A percentile compares a stretch with the other conserved stretches of the same genome.
Evolutionary conservation across 2,797 vertebrate genomes (phyloP).

Genomic region (Tarsius wallacei): DNA sequence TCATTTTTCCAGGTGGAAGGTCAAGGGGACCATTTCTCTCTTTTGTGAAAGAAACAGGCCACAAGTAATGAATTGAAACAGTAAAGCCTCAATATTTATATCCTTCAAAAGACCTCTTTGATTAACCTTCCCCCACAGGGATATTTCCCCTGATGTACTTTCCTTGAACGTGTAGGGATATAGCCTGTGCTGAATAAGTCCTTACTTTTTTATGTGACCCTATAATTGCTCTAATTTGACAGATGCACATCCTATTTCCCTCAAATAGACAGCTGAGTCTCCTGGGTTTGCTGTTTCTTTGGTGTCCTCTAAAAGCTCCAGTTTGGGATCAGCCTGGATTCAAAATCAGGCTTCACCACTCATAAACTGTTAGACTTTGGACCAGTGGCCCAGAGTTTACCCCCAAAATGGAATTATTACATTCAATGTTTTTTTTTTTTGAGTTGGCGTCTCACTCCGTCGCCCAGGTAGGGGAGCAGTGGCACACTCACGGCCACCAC

Average conservation of each 20-base stretch:
- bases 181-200: conserved; percentile 12
- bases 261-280: not conserved
- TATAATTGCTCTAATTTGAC: conserved; percentile 71
- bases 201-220: not conserved
- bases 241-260: not conserved
- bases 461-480: too few relatives aligned
- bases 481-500: too few relatives aligned
- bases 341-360: not conserved
- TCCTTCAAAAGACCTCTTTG: conserved; percentile 63
- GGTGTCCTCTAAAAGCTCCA: not conserved
- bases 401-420: not conserved
- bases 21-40: conserved; percentile 26
- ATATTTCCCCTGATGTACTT: conserved; percentile 45
- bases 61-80: conserved; percentile 72
- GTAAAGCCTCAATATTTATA: conserved; percentile 74
- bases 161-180: conserved; percentile 8
- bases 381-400: not conserved
- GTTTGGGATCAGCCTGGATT: not conserved
- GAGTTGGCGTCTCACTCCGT: too few relatives aligned
- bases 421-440: not conserved
- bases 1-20: not conserved
- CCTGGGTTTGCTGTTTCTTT: not conserved
- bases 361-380: not conserved
- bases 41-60: conserved; percentile 66
- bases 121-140: conserved; percentile 38